Evolutionary conservation across 2,113 vertebrate genomes (phyloP).

Genomic region (Syrmaticus mikado): DNA sequence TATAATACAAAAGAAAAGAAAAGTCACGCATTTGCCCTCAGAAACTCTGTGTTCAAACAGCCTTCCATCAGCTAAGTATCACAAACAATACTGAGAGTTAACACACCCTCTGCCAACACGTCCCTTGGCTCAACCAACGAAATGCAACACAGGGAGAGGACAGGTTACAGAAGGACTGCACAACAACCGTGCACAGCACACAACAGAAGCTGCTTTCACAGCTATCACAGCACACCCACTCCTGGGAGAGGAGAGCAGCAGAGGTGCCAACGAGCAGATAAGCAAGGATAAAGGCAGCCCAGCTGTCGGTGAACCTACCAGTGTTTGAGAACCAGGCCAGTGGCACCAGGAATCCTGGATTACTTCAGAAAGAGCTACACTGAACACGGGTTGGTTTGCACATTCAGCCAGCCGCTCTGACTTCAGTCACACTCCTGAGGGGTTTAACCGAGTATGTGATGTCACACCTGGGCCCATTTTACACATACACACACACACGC

Average conservation of each 20-base stretch:
- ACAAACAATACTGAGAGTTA: rapidly evolving
- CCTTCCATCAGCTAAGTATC: neutral
- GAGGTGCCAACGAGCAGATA: neutral
- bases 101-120: rapidly evolving
- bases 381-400: neutral
- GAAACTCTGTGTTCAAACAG: neutral
- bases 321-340: rapidly evolving
- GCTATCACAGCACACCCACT: too few relatives aligned
- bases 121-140: neutral
- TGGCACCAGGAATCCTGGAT: rapidly evolving
- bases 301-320: neutral
- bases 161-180: too few relatives aligned
- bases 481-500: rapidly evolving
- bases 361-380: neutral
- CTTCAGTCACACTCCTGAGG: neutral
- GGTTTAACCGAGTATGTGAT: neutral
- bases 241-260: neutral
- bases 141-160: neutral
- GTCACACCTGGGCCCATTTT: neutral
- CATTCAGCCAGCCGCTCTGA: rapidly evolving
- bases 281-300: neutral
- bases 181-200: neutral
- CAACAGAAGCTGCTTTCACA: neutral
- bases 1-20: neutral
- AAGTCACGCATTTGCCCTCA: too few relatives aligned